These are phyloP conservation scores for Lepas anatifera DNA, from an alignment of 2,888 invertebrate species.

Conservation along the genomic window DNA sequence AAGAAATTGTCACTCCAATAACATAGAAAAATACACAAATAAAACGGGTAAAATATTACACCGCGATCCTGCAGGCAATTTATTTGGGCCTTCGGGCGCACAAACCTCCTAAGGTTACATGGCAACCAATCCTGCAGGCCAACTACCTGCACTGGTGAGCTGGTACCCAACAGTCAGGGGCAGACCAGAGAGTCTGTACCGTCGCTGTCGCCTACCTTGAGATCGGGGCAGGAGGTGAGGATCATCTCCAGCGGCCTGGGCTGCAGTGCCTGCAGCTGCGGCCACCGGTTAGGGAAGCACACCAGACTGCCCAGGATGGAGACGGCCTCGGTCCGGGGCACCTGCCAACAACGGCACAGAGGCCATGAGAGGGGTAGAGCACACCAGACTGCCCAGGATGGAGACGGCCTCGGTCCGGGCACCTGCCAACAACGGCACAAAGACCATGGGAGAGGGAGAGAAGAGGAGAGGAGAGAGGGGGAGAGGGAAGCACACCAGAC, in stretches of 20 bases:
- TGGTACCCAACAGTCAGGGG: too few relatives aligned
- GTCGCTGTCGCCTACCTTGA: constrained; percentile 51
- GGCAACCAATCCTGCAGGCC: too few relatives aligned
- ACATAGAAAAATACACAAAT: too few relatives aligned
- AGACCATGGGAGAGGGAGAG: too few relatives aligned
- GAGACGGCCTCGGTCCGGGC: constrained; percentile 85
- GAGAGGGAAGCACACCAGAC: constrained; percentile 73
- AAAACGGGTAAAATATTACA: too few relatives aligned
- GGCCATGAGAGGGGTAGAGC: constrained; percentile 32
- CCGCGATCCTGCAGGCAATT: too few relatives aligned
- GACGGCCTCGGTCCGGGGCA: constrained; percentile 80
- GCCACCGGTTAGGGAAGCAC: constrained; percentile 59
- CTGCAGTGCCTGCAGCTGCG: constrained; percentile 54
- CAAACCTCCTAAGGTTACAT: too few relatives aligned
- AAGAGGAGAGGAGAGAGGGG: too few relatives aligned
- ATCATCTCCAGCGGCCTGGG: constrained; percentile 48
- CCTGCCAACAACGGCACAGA: constrained; percentile 42
- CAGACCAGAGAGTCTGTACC: too few relatives aligned
- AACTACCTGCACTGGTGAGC: too few relatives aligned
- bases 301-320: constrained; percentile 76
- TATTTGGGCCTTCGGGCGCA: too few relatives aligned
- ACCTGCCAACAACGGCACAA: constrained; percentile 42
- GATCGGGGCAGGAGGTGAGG: constrained; percentile 53
- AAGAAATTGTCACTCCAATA: too few relatives aligned
- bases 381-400: constrained; percentile 71